Evolutionary conservation across 2,888 invertebrate genomes (phyloP).

Genomic region (Sussaba pulchella): DNA sequence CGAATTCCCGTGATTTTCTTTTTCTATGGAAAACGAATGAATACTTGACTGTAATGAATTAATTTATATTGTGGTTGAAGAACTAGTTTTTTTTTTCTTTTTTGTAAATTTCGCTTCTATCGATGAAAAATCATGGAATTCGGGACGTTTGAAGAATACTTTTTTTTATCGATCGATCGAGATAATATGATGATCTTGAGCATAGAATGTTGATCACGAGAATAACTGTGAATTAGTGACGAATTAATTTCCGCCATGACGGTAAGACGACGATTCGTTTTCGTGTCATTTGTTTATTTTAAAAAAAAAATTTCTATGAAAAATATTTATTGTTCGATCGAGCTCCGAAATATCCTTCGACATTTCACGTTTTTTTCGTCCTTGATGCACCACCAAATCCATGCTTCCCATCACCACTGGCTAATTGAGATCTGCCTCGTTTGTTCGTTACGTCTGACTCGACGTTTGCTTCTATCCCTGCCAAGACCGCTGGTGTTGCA

Average conservation of each 20-base stretch:
- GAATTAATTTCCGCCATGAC: slow-evolving; percentile 55
- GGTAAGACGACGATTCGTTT: slow-evolving; percentile 54
- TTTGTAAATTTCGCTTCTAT: not conserved
- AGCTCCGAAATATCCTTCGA: not conserved
- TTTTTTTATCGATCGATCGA: slow-evolving; percentile 19
- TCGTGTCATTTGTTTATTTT: slow-evolving; percentile 7
- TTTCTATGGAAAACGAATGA: slow-evolving; percentile 1
- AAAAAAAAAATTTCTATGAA: not conserved
- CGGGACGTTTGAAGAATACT: slow-evolving; percentile 13
- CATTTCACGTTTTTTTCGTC: slow-evolving; percentile 18
- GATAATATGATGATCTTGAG: slow-evolving; percentile 18
- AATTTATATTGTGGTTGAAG: not conserved
- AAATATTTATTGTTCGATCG: not conserved
- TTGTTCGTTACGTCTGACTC: slow-evolving; percentile 25
- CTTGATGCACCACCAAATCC: slow-evolving; percentile 21
- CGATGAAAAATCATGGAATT: slow-evolving; percentile 22
- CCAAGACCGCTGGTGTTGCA: slow-evolving; percentile 3
- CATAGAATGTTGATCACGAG: slow-evolving; percentile 54
- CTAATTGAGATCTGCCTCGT: slow-evolving; percentile 17
- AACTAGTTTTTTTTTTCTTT: slow-evolving; percentile 12
- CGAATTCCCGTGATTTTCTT: slow-evolving; percentile 23
- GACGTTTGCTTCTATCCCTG: slow-evolving; percentile 19
- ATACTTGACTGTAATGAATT: not conserved
- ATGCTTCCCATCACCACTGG: not conserved
- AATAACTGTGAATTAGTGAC: slow-evolving; percentile 48